Percentiles rank a stretch among this genome's conserved stretches.
Evolutionary conservation across 2,113 vertebrate genomes (phyloP).

Genomic region (Nycticorax nycticorax): DNA sequence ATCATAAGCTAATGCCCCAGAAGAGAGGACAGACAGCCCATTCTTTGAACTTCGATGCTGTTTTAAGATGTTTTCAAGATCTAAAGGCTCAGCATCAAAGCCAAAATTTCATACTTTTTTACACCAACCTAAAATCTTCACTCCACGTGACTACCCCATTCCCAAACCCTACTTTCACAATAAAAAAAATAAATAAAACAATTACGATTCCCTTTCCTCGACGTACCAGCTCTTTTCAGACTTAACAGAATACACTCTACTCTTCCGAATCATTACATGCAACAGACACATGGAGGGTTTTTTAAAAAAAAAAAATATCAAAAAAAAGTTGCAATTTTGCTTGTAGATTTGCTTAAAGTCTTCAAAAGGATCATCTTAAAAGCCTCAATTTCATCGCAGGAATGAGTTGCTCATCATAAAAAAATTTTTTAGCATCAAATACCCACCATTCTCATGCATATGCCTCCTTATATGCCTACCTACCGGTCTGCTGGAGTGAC

Average conservation of each 20-base stretch:
- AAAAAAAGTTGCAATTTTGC: not conserved
- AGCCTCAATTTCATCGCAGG: constrained; percentile 2
- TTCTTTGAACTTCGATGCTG: constrained; percentile 52
- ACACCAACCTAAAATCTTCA: constrained; percentile 28
- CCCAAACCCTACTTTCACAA: constrained; percentile 32
- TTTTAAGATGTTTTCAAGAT: constrained; percentile 58
- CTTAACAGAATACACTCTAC: not conserved
- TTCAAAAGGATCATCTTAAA: constrained; percentile 27
- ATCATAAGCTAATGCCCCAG: constrained; percentile 11
- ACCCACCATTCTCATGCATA: not conserved
- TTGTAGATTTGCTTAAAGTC: constrained; percentile 8
- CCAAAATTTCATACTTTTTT: constrained; percentile 34
- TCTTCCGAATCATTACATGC: constrained; percentile 19
- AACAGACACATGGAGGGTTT: not conserved
- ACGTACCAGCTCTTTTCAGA: not conserved
- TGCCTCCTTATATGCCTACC: not conserved
- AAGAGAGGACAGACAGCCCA: constrained; percentile 1
- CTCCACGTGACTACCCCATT: constrained; percentile 2
- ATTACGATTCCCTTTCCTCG: constrained; percentile 51
- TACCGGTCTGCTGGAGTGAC: not conserved
- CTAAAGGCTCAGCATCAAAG: constrained; percentile 56
- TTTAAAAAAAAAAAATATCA: not conserved
- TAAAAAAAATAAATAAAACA: constrained; percentile 27
- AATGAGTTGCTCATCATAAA: not conserved
- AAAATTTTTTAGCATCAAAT: not conserved